Base-by-base conservation (phyloP, 2,888 invertebrate genomes). In the Amaurobius ferox region DNA sequence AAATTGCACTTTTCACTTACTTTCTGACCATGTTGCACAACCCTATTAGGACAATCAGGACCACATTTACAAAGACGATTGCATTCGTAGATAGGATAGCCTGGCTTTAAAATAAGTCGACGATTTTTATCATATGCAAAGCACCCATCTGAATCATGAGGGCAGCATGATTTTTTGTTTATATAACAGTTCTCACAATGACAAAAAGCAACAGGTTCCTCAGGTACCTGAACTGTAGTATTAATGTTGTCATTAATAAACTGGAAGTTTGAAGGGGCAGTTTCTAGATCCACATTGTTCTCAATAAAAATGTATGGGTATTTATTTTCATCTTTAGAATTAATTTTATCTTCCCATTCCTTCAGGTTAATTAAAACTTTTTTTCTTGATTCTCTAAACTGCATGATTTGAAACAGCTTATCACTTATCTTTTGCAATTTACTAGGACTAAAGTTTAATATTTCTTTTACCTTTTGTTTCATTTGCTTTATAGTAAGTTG, bases 21-120 rank as follows among this genome's bases (percentile, higher is more conserved):
- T 26, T 74, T 70, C 30, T 40, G 81, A 23, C 96, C 95, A 73
- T 94, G 94, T 89, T 95, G 95, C 29, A 97, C 95, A 0, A 96
- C 95, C 80, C 96, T 94, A 93, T 98, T 98, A 90, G 94, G 94
- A 92, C 98, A 98, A 0, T 94, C 94, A 77, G 95, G 95, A 92
- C 96, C 95, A 91, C 97, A 98, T 11, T 93, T 93, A 91, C 97
- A 98, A 0, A 95, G 94, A 90, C 95, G 94, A 92, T 97, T 97
- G 91, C 97, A 98, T 92, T 98, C 97, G 91, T 97, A 97, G 90
- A 98, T 93, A 11, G 83, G 71, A 30, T 77, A 72, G 1, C 83
- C 83, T n/a, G 83, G 83, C 5, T 55, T 23, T 0, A 96, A 93
- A 87, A 94, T 93, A 71, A 97, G 91, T 88, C 94, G 93, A 86